Conservation (phyloP, 2,888 invertebrate genomes). For the Amblyteles armatorius region DNA sequence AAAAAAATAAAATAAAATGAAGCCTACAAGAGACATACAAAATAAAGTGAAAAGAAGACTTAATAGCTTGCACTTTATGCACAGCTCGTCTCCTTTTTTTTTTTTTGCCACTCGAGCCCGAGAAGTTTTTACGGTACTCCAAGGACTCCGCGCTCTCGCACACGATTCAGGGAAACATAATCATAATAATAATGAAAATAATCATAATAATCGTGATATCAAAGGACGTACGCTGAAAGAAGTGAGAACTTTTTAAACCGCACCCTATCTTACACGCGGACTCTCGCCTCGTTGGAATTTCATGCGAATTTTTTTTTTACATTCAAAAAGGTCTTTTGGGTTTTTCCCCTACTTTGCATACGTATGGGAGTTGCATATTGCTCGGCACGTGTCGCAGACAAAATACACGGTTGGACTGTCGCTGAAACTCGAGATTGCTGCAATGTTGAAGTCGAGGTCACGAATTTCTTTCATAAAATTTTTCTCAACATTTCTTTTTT, state of each 20-base stretch:
- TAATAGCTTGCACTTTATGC: slow-evolving; percentile 48
- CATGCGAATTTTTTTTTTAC: neutral
- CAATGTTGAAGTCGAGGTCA: neutral
- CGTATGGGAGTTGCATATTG: slow-evolving; percentile 7
- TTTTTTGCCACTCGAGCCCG: slow-evolving; percentile 25
- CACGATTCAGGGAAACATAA: slow-evolving; percentile 15
- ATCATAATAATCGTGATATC: slow-evolving; percentile 43
- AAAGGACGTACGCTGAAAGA: slow-evolving; percentile 39
- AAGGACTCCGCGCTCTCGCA: neutral
- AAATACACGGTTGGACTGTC: neutral
- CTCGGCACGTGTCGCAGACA: neutral
- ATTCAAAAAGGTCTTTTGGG: neutral
- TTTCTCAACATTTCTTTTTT: neutral
- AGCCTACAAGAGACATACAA: slow-evolving; percentile 10
- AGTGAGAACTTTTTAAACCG: slow-evolving; percentile 41
- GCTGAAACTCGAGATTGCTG: slow-evolving; percentile 3
- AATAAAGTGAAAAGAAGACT: slow-evolving; percentile 35
- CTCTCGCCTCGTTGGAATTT: slow-evolving; percentile 4
- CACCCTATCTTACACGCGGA: neutral
- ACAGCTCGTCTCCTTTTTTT: slow-evolving; percentile 16
- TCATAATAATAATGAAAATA: slow-evolving; percentile 33
- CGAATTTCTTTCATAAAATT: too few species aligned
- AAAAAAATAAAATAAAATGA: slow-evolving; percentile 32
- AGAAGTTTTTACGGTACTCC: slow-evolving; percentile 37
- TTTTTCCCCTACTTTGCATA: slow-evolving; percentile 14